Conservation (phyloP, 1,140 invertebrate genomes). For the Pinna nobilis region DNA sequence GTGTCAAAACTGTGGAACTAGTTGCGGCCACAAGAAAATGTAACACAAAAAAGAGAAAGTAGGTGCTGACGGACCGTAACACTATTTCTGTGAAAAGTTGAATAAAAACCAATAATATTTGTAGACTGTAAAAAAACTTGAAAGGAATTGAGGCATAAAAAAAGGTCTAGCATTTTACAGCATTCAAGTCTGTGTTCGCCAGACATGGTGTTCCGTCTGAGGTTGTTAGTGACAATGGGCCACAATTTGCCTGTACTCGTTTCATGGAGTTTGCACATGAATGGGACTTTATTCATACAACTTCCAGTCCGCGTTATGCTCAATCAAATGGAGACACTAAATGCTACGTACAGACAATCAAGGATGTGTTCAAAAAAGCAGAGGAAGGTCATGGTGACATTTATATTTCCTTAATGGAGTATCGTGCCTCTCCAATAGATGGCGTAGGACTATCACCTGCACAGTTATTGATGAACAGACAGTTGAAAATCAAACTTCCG, state of each 20-base stretch:
- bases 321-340: conserved; percentile 20
- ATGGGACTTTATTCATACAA: conserved; percentile 19
- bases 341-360: conserved; percentile 34
- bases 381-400: conserved; percentile 26
- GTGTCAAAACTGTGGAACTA: too few species aligned
- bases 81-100: too few species aligned
- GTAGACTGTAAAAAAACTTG: too few species aligned
- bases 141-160: too few species aligned
- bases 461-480: conserved; percentile 41
- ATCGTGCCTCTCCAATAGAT: conserved; percentile 33
- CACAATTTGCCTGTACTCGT: conserved; percentile 63
- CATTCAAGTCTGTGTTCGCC: conserved; percentile 47
- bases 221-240: conserved; percentile 65
- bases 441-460: conserved; percentile 23
- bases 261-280: conserved; percentile 1
- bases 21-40: too few species aligned
- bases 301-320: conserved; percentile 20
- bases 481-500: conserved; percentile 32
- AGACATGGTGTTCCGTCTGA: conserved; percentile 47
- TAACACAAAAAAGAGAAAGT: too few species aligned
- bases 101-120: too few species aligned
- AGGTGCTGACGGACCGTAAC: too few species aligned
- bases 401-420: conserved; percentile 41
- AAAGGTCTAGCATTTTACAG: too few species aligned
- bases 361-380: conserved; percentile 36